A percentile compares a stretch with the other conserved stretches of the same genome.
Evolutionary conservation across 2,888 invertebrate genomes (phyloP).

Genomic region (Phaonia tiefii): DNA sequence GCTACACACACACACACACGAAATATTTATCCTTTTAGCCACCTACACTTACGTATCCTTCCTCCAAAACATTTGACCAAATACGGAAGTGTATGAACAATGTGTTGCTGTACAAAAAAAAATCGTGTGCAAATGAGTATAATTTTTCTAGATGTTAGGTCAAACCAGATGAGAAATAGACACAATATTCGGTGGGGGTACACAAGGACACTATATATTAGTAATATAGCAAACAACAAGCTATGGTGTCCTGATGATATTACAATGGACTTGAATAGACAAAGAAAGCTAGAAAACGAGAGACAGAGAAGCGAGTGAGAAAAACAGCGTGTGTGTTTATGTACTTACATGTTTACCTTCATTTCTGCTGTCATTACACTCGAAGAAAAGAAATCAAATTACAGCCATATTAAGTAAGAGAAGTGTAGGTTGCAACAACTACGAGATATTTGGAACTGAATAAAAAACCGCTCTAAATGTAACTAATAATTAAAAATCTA

Average conservation of each 20-base stretch:
- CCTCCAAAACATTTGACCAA: constrained; percentile 34
- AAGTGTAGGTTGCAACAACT: too few relatives aligned
- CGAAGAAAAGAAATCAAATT: constrained; percentile 13
- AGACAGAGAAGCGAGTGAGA: background rate
- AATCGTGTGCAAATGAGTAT: constrained; percentile 26
- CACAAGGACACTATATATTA: background rate
- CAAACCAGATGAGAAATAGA: constrained; percentile 36
- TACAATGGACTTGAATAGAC: constrained; percentile 36
- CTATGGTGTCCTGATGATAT: constrained; percentile 9
- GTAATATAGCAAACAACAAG: constrained; percentile 2
- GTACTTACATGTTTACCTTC: too few relatives aligned
- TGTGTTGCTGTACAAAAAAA: constrained; percentile 8
- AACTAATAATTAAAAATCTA: too few relatives aligned
- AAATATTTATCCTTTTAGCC: too few relatives aligned
- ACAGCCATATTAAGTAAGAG: too few relatives aligned
- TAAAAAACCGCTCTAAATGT: too few relatives aligned
- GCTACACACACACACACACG: too few relatives aligned
- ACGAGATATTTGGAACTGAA: too few relatives aligned
- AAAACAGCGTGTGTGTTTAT: background rate
- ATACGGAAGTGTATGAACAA: constrained; percentile 25
- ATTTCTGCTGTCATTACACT: background rate
- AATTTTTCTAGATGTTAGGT: constrained; percentile 56
- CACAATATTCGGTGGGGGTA: constrained; percentile 30
- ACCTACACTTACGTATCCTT: too few relatives aligned
- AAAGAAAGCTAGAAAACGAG: constrained; percentile 7